Conservation (phyloP, 2,113 vertebrate species). For the Hyperoodon ampullatus region DNA sequence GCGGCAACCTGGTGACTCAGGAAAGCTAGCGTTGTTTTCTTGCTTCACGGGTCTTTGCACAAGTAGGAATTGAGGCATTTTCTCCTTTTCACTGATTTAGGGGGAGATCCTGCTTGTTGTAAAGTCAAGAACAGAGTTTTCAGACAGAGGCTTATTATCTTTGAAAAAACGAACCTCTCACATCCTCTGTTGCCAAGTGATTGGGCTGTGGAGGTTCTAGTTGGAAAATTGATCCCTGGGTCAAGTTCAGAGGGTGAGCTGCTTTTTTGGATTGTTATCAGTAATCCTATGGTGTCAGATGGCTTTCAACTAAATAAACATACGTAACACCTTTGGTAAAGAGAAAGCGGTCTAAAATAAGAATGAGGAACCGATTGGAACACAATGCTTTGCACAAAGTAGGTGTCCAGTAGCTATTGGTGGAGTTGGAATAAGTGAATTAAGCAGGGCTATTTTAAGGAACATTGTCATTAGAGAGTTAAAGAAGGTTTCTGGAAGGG, state of each 20-base stretch:
- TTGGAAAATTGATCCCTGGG: background rate
- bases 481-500: background rate
- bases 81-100: background rate
- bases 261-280: background rate
- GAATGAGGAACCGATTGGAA: background rate
- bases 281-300: background rate
- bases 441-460: background rate
- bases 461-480: background rate
- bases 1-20: background rate
- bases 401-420: background rate
- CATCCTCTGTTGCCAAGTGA: background rate
- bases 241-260: background rate
- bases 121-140: background rate
- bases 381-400: background rate
- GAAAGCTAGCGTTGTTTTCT: background rate
- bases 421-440: background rate
- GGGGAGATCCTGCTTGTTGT: background rate
- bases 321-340: background rate
- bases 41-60: background rate
- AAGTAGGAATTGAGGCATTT: background rate
- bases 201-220: background rate
- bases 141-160: background rate
- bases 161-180: background rate
- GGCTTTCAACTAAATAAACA: slow-evolving; percentile 1
- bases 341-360: background rate